These are phyloP conservation scores for Heliornis fulica DNA, from an alignment of 2,113 vertebrate species.

Conservation along the genomic window DNA sequence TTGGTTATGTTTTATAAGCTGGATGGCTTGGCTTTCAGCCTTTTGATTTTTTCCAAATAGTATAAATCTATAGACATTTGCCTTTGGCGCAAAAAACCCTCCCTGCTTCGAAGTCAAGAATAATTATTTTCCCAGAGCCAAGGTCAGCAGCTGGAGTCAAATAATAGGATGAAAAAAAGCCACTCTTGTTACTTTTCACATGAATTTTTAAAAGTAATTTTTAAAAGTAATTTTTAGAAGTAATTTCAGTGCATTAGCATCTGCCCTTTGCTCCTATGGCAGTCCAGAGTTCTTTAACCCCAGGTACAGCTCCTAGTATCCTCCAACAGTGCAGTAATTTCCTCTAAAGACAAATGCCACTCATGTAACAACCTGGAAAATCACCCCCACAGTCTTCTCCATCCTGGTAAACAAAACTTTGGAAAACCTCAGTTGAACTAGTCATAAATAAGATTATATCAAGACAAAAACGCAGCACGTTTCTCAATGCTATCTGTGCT, in stretches of 20 bases:
- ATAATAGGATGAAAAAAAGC: constrained; percentile 26
- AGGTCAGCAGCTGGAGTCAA: constrained; percentile 59
- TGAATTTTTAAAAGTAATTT: background rate
- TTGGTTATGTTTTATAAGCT: constrained; percentile 49
- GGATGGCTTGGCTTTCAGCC: constrained; percentile 37
- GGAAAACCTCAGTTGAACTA: background rate
- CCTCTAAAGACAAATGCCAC: background rate
- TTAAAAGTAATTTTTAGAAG: background rate
- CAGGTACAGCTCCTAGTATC: background rate
- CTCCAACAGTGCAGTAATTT: background rate
- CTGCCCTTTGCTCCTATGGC: background rate
- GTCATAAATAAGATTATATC: background rate
- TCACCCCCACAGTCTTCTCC: background rate
- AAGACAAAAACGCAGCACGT: background rate
- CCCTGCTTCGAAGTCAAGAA: constrained; percentile 23
- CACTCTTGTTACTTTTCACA: constrained; percentile 12
- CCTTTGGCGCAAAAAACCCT: constrained; percentile 34
- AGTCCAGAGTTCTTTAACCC: background rate
- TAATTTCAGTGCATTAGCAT: background rate
- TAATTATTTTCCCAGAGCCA: constrained; percentile 65
- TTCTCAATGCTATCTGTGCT: background rate
- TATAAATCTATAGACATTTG: constrained; percentile 60
- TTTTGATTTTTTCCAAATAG: constrained; percentile 53
- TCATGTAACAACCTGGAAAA: background rate
- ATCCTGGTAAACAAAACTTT: background rate